Base-by-base conservation (phyloP, 2,797 vertebrate species). In the Pelodytes ibericus region DNA sequence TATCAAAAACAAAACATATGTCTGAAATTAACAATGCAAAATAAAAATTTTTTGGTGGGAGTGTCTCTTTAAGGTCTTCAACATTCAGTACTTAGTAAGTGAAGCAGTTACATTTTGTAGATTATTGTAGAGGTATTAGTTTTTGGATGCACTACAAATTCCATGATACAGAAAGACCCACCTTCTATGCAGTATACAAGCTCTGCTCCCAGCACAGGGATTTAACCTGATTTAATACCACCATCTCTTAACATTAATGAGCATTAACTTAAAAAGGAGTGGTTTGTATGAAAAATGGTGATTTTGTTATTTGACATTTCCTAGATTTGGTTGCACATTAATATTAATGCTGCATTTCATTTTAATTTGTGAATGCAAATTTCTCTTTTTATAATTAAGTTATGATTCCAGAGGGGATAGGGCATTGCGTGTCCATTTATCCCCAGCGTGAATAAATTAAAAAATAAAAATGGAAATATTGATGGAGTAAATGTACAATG, bases 291-390 rank as follows among this genome's bases (percentile, higher is more conserved):
- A 60, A 74, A 75, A 20, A 18, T 47, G 49, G 41, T 49, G 39
- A 20, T 68, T 75, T 68, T 20, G 60, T 59, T 75, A 68, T 75
- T 49, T 75, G 72, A 75, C 53, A 75, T 75, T 75, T 75, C 33
- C 26, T 65, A 27, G 59, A 67, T 60, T 53, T 75, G 53, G 53
- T n/a, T 59, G 33, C 61, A 60, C 64, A 75, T 75, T 68, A 75
- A 75, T 75, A 75, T 75, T 68, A 75, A 75, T 75, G 72, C 72
- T 15, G 63, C 27, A 75, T 67, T 75, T 75, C 22, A 22, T 53
- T 75, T 68, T 75, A 75, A 75, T 75, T 75, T 75, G 72, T 60
- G 56, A 75, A 75, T 75, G 72, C 64, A 59, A 75, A 75, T 75
- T 75, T 75, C 39, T 70, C 29, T 59, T 57, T 59, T 68, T 75